These are phyloP conservation scores for Paradoxurus hermaphroditus DNA, from an alignment of 2,113 vertebrate genomes.

Conservation along the genomic window DNA sequence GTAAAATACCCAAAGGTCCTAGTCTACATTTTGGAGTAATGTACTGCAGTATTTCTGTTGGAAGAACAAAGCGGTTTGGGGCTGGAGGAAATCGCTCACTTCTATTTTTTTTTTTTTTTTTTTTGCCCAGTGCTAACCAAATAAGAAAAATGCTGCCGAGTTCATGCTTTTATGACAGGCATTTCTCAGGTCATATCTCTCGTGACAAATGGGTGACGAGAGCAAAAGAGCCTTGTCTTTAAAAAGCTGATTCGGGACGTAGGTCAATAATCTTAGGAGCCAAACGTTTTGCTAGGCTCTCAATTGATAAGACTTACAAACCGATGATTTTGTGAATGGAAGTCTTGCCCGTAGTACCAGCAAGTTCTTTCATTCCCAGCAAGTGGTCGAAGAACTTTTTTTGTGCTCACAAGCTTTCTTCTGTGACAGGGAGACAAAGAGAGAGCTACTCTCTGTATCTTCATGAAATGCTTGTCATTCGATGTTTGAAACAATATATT, in stretches of 20 bases:
- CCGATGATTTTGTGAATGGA: background rate
- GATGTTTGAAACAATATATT: background rate
- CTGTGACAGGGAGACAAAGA: background rate
- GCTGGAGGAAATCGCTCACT: conserved; percentile 59
- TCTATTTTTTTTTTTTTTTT: conserved; percentile 65
- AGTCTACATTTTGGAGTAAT: conserved; percentile 62
- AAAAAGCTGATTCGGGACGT: conserved; percentile 36
- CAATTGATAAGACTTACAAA: background rate
- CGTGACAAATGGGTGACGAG: conserved; percentile 4
- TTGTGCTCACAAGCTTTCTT: background rate
- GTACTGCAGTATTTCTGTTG: conserved; percentile 51
- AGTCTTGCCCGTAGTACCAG: background rate
- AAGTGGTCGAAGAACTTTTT: background rate
- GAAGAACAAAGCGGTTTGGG: conserved; percentile 58
- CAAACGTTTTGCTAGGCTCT: conserved; percentile 18
- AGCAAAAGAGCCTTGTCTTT: conserved; percentile 24
- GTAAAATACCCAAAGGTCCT: conserved; percentile 61
- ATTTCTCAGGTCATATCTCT: conserved; percentile 43
- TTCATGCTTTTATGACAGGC: conserved; percentile 14
- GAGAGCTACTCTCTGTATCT: background rate
- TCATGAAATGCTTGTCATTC: background rate
- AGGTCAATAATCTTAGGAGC: conserved; percentile 22
- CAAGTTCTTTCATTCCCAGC: background rate
- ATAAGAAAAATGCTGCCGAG: conserved; percentile 50
- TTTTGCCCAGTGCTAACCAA: conserved; percentile 54